phyloP scores from a whole-genome alignment of 2,888 invertebrate species.

The Tridacna crocea region DNA sequence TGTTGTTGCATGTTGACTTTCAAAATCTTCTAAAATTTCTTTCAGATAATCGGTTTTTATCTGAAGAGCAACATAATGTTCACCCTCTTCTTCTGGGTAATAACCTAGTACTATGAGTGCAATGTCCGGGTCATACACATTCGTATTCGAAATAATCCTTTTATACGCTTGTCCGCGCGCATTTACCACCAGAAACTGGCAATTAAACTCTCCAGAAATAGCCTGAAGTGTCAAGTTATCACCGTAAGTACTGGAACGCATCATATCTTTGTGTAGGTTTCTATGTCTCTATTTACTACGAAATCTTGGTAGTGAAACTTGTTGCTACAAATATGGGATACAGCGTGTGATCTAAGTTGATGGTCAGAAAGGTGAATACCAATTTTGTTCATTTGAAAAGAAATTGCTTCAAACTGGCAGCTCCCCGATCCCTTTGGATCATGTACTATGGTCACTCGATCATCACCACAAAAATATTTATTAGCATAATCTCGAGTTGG shows the following conservation, averaged over 20 bases:
- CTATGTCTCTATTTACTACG: background rate
- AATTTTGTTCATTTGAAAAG: background rate
- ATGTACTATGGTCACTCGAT: background rate
- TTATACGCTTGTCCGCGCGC: background rate
- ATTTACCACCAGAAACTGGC: background rate
- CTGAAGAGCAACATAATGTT: conserved; percentile 7
- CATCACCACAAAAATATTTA: background rate
- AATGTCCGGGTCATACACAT: background rate
- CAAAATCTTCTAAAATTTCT: too few species aligned
- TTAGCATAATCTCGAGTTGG: background rate
- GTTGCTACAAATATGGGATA: background rate
- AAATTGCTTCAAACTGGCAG: conserved; percentile 2
- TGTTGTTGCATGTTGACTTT: too few species aligned
- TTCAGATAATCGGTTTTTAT: too few species aligned
- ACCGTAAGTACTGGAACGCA: background rate
- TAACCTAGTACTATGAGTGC: background rate
- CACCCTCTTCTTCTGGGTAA: conserved; percentile 1
- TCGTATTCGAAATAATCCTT: background rate
- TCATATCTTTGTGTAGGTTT: background rate
- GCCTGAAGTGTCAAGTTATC: background rate
- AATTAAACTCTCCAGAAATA: background rate
- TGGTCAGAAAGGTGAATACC: background rate
- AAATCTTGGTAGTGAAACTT: background rate
- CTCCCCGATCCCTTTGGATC: background rate
- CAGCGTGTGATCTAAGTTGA: background rate